Evolutionary conservation across 2,888 invertebrate genomes (phyloP).

Genomic region (Piscicola geometra): DNA sequence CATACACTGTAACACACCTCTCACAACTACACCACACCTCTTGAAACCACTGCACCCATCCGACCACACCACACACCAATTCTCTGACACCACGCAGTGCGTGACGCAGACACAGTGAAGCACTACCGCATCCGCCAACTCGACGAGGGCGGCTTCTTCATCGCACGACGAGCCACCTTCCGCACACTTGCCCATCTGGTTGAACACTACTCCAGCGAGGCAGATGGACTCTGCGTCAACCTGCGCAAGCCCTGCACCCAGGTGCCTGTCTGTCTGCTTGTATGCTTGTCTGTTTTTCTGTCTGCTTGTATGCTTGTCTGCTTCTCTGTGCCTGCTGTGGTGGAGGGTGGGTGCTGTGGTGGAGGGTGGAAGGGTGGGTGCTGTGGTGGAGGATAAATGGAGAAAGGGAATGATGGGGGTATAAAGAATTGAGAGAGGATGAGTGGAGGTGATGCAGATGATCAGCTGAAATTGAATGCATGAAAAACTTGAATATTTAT

Average conservation of each 20-base stretch:
- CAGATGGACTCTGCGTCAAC: slow-evolving; percentile 96
- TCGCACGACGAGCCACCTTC: slow-evolving; percentile 94
- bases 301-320: too few species aligned
- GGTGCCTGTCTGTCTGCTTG: too few species aligned
- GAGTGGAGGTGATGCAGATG: too few species aligned
- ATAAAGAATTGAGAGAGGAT: neutral
- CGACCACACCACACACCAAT: neutral
- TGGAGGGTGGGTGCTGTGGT: too few species aligned
- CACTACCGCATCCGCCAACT: slow-evolving; percentile 97
- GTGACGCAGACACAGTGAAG: slow-evolving; percentile 97
- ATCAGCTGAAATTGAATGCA: too few species aligned
- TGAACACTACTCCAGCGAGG: slow-evolving; percentile 93
- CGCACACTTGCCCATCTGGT: slow-evolving; percentile 92
- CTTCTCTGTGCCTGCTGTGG: too few species aligned
- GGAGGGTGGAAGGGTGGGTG: too few species aligned
- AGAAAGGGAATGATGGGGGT: too few species aligned
- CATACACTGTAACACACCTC: neutral
- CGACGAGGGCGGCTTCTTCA: slow-evolving; percentile 97
- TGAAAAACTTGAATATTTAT: too few species aligned
- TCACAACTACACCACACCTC: neutral
- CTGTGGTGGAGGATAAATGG: too few species aligned
- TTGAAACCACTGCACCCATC: neutral
- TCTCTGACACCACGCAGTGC: slow-evolving; percentile 63
- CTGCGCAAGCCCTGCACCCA: slow-evolving; percentile 60
- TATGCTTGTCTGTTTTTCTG: too few species aligned